Conservation (phyloP, 2,113 vertebrate genomes). For the Actenoides hombroni region DNA sequence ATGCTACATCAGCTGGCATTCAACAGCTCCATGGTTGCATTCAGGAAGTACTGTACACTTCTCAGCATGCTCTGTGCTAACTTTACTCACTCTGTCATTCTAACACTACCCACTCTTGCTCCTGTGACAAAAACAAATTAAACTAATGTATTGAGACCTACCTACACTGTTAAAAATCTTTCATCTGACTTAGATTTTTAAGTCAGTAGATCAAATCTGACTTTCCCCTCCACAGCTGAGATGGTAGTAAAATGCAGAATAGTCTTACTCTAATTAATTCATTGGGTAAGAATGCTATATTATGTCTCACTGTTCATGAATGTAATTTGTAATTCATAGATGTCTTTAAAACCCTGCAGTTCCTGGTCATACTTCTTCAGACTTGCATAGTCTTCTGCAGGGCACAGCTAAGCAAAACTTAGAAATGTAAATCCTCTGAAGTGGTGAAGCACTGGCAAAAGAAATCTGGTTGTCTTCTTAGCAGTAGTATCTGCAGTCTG, state of each 20-base stretch:
- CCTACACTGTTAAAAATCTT: background rate
- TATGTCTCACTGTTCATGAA: background rate
- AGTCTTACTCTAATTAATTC: background rate
- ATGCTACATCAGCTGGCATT: background rate
- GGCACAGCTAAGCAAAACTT: background rate
- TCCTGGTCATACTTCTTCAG: background rate
- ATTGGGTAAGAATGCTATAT: background rate
- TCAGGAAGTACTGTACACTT: background rate
- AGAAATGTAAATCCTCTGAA: background rate
- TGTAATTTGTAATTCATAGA: background rate
- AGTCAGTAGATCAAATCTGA: background rate
- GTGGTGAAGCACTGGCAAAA: background rate
- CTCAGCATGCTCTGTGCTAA: background rate
- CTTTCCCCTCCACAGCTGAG: background rate
- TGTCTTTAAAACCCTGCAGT: rapidly evolving
- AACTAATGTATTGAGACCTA: rapidly evolving
- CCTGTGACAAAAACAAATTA: background rate
- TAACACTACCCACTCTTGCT: background rate
- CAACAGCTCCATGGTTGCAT: rapidly evolving
- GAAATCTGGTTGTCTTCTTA: background rate
- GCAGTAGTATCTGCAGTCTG: background rate
- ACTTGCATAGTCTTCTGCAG: background rate
- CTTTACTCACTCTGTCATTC: background rate
- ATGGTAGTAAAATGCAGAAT: background rate
- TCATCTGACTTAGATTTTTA: background rate